phyloP scores from a whole-genome alignment of 2,888 invertebrate genomes.

The Melanotus villosus region DNA sequence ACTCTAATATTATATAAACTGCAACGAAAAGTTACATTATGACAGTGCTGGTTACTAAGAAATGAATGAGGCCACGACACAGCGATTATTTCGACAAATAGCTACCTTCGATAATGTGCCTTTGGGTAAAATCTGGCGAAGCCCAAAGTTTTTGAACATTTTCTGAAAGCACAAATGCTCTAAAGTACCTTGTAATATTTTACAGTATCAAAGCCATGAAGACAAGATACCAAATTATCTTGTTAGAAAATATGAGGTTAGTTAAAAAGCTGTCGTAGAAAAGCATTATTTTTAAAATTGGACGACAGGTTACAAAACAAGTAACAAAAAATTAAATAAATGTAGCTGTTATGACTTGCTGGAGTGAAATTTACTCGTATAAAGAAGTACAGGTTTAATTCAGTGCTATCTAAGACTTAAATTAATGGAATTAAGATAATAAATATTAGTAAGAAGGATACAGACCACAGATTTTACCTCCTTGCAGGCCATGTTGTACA shows the following conservation, averaged over 20 bases:
- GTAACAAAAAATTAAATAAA: no score
- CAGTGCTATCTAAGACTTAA: no score
- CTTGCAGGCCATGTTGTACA: constrained; percentile 94
- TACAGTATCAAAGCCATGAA: constrained; percentile 21
- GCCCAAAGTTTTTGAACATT: constrained; percentile 76
- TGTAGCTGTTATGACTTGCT: no score
- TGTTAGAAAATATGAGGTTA: no score
- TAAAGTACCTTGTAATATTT: constrained; percentile 61
- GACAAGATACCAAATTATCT: not conserved
- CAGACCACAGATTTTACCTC: constrained; percentile 98
- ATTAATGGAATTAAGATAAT: no score
- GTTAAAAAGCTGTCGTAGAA: no score
- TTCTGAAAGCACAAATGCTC: constrained; percentile 73
- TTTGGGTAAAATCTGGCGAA: constrained; percentile 75
- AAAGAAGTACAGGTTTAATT: no score
- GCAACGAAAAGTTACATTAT: not conserved
- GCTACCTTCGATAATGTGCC: constrained; percentile 77
- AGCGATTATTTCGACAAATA: constrained; percentile 35
- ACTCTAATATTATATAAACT: not conserved
- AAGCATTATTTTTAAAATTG: no score
- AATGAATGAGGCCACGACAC: constrained; percentile 33
- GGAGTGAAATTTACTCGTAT: no score
- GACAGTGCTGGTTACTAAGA: not conserved
- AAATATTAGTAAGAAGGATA: constrained; percentile 69
- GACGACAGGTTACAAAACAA: no score